Evolutionary conservation across 2,888 invertebrate species (phyloP), one percentile per base, ranked within the genome.

Genomic region (Callyntrura guangdongensis): DNA sequence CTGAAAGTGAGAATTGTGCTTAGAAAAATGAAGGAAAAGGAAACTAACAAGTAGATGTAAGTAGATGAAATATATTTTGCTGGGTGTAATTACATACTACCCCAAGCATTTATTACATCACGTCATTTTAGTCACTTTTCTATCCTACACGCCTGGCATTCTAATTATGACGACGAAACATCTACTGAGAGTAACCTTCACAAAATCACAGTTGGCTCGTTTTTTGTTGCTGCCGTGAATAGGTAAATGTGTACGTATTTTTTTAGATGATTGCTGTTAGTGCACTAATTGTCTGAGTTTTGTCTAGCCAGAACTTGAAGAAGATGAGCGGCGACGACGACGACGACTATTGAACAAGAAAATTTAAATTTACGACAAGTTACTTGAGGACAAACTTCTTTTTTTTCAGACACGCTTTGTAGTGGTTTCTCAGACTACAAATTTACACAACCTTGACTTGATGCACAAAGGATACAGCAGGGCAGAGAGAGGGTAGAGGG

Each of bases 301-400:
- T 9, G 72, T 74, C 72, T 74, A 74, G 72, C 47, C 72, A 74
- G 20, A 36, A 69, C 5, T 36, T 36, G 59, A 14, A 59, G 59
- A 59, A 17, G 59, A 17, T 59, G 59, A 17, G 36, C 6, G 36
- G 36, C 36, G 36, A 36, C 36, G 36, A 36, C 36, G 36, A 36
- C 2, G 36, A 36, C n/a, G 3, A 56, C 14, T 11, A 56, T 17
- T 3, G 17, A 8, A 72, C 72, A 47, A 17, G 17, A 59, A n/a
- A 17, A 5, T 2, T 36, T 1, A 69, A 47, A 72, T 72, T 72
- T 45, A 45, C 36, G n/a, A 69, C 36, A 27, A 69, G 27, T 36
- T 69, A 36, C 14, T 27, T 69, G 25, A 25, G 5, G 36, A 36
- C 36, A 36, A 36, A 36, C 2, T n/a, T n/a, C 36, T 6, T 36